Conservation (phyloP, 92 coral and sea anemone species). For the Montipora capitata region DNA sequence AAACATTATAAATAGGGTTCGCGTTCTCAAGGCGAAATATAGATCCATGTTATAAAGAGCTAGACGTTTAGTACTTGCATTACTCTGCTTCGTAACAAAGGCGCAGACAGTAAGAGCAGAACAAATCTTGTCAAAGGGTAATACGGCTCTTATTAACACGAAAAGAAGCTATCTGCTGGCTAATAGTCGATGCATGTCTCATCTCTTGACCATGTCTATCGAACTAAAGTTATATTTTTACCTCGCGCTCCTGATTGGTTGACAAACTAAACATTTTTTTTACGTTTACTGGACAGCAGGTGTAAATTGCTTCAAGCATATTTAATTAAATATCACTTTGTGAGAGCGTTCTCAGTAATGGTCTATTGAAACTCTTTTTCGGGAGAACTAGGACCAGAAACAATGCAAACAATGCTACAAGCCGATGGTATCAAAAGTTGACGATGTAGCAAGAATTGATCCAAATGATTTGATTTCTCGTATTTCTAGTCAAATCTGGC, state of each 20-base stretch:
- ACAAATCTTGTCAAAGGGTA: background rate
- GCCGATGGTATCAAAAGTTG: slow-evolving; percentile 4
- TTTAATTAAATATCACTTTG: slow-evolving; percentile 39
- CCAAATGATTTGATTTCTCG: background rate
- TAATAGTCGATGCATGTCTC: background rate
- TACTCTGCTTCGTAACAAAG: background rate
- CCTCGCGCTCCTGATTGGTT: slow-evolving; percentile 15
- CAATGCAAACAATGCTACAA: background rate
- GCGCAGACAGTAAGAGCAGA: background rate
- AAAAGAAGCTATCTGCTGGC: background rate
- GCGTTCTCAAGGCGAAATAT: slow-evolving; percentile 16
- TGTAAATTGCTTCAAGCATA: slow-evolving; percentile 39
- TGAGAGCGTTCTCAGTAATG: slow-evolving; percentile 11
- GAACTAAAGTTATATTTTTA: slow-evolving; percentile 29
- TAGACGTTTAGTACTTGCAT: background rate
- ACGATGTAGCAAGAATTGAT: background rate
- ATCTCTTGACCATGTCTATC: background rate
- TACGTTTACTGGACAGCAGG: slow-evolving; percentile 29
- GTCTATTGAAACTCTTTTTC: slow-evolving; percentile 21
- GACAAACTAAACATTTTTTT: slow-evolving; percentile 17
- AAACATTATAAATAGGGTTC: slow-evolving; percentile 5
- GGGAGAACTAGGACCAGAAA: background rate
- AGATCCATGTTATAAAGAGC: background rate
- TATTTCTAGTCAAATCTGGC: slow-evolving; percentile 12
- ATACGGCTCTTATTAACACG: background rate